Evolutionary conservation across 1,140 invertebrate genomes (phyloP).

Genomic region (Hypothenemus hampei): DNA sequence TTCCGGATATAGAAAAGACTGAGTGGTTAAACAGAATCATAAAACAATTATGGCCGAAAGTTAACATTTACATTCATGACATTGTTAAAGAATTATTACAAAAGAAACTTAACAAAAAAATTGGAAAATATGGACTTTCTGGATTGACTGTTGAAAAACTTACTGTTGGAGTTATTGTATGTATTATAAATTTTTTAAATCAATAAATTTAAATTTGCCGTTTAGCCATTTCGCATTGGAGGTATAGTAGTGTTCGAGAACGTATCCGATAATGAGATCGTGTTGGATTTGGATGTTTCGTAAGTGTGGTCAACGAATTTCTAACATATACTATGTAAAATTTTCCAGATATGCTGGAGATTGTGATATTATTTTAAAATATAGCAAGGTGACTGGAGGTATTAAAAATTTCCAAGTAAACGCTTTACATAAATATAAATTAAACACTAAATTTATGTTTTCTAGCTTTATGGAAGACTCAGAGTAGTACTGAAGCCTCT

Average conservation of each 20-base stretch:
- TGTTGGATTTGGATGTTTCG: constrained; percentile 90
- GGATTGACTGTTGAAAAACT: constrained; percentile 31
- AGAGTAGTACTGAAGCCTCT: constrained; percentile 88
- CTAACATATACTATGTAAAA: neutral
- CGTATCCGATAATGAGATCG: constrained; percentile 86
- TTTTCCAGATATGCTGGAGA: constrained; percentile 80
- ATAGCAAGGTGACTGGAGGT: constrained; percentile 71
- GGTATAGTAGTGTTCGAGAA: constrained; percentile 91
- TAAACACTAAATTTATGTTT: neutral
- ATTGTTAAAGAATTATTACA: constrained; percentile 22
- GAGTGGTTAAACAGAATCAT: constrained; percentile 35
- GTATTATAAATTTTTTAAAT: neutral
- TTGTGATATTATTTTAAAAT: constrained; percentile 80
- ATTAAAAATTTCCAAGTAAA: constrained; percentile 72
- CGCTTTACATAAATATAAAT: constrained; percentile 3
- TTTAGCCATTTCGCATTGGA: constrained; percentile 57
- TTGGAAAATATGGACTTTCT: constrained; percentile 25
- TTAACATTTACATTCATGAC: constrained; percentile 30
- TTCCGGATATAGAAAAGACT: constrained; percentile 32
- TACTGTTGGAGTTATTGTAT: constrained; percentile 28
- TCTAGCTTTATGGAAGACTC: constrained; percentile 75
- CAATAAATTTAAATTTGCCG: neutral
- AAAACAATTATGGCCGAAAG: constrained; percentile 29
- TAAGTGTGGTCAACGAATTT: constrained; percentile 49
- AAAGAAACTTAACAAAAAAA: constrained; percentile 18